Percentiles rank a stretch among this genome's conserved stretches.
These are phyloP conservation scores for Sphyrna mokarran DNA, from an alignment of 2,113 vertebrate genomes.

Conservation along the genomic window DNA sequence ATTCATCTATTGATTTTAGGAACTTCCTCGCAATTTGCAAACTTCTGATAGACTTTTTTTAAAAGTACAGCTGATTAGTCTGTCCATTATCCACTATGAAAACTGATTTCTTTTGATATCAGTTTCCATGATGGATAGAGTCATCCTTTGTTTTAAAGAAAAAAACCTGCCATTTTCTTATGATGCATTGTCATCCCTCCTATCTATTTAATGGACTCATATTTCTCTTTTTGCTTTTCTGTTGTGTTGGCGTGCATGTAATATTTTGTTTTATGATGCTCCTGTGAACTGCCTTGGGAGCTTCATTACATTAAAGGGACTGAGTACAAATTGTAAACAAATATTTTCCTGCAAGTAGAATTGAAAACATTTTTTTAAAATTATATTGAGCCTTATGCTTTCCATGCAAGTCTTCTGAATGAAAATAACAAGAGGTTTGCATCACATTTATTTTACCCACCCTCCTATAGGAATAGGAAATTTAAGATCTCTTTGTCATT, in stretches of 20 bases:
- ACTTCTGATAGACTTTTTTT: not conserved
- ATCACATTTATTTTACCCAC: not conserved
- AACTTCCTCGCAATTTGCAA: not conserved
- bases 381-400: not conserved
- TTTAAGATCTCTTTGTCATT: not conserved
- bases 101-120: not conserved
- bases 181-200: not conserved
- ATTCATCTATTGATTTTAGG: not conserved
- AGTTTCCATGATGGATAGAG: not conserved
- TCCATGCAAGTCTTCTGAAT: not conserved
- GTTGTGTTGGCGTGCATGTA: not conserved
- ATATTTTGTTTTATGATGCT: too few species aligned
- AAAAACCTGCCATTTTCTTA: not conserved
- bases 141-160: not conserved
- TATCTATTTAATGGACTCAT: not conserved
- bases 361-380: not conserved
- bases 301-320: too few species aligned
- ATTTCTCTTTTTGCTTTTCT: not conserved
- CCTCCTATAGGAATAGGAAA: not conserved
- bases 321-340: not conserved
- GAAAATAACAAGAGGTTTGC: not conserved
- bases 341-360: not conserved
- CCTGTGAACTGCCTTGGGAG: too few species aligned
- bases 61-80: not conserved
- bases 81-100: not conserved